Base-by-base conservation (phyloP, 2,797 vertebrate genomes). In the Gymnoscopelus microlampas region DNA sequence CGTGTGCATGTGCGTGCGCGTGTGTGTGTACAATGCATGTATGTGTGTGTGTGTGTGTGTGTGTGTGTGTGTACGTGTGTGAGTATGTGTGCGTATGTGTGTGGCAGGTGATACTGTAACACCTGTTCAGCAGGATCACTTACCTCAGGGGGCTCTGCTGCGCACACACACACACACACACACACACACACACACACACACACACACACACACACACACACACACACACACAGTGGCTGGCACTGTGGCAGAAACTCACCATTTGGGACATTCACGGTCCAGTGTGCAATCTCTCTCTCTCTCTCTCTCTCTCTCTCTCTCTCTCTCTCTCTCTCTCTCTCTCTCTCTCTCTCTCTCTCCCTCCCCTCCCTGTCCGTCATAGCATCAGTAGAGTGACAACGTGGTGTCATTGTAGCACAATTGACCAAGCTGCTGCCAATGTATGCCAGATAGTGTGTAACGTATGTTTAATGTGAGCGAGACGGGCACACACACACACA, bases 91-190 rank as follows among this genome's bases (percentile, higher is more conserved):
- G 68, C 50, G 35, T 51, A 24, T 4, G 58, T 59, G 63, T 60
- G 68, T 61, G 56, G 70, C 70, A 79, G 81, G 73, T 85, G 76
- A 86, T 81, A 82, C 83, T 79, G 73, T 82, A 85, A 74, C 86
- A 90, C 89, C 86, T 90, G 84, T 86, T 87, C 81, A 72, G 72
- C 76, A 85, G 80, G 80, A 85, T 85, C 85, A 76, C 72, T 81
- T 73, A 81, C 87, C 85, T 81, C 78, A 77, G 85, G 83, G 79
- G 72, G 80, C 68, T 76, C 15, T 64, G 58, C 54, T 63, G 70
- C 71, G 68, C 59, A 53, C 67, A 24, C 32, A 56, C 53, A 59
- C 48, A 58, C 64, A 74, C 68, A 65, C 71, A 66, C 61, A 66
- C 59, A 71, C 24, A 59, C 58, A 66, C 39, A 67, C 64, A 54